Percentiles rank a stretch among this genome's conserved stretches.
phyloP scores from a whole-genome alignment of 2,888 invertebrate species.

The Dolichomitus sp. region DNA sequence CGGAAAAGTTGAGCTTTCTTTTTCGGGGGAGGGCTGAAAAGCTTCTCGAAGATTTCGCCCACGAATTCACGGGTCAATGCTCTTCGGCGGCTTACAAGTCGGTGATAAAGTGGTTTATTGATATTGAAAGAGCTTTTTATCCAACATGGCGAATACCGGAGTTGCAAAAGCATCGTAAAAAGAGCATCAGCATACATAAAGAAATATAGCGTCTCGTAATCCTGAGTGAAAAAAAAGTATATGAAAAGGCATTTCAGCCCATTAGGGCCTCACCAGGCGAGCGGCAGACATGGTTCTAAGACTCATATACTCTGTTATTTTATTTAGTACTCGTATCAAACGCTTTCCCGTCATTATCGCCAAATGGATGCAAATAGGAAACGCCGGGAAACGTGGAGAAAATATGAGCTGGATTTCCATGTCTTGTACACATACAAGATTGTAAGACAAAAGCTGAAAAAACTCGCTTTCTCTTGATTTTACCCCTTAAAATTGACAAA shows the following conservation, averaged over 20 bases:
- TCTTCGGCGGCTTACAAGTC: constrained; percentile 28
- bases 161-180: constrained; percentile 22
- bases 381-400: constrained; percentile 8
- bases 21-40: constrained; percentile 7
- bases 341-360: background rate
- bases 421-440: too few species aligned
- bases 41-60: constrained; percentile 19
- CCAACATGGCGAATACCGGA: constrained; percentile 5
- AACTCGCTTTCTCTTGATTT: constrained; percentile 27
- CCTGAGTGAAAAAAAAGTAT: constrained; percentile 1
- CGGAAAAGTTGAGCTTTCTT: constrained; percentile 13
- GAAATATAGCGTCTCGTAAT: constrained; percentile 45
- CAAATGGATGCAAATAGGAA: constrained; percentile 15
- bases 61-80: constrained; percentile 24
- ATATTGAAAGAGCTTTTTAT: constrained; percentile 17
- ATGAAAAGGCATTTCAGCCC: constrained; percentile 42
- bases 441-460: constrained; percentile 10
- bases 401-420: background rate
- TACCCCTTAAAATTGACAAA: constrained; percentile 49
- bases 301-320: constrained; percentile 15
- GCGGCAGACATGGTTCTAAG: background rate
- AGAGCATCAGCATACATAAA: constrained; percentile 44
- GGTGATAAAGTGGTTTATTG: constrained; percentile 19
- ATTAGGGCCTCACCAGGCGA: constrained; percentile 33
- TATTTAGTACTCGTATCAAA: constrained; percentile 19